These are phyloP conservation scores for Tiaroga cobitis DNA, from an alignment of 2,797 vertebrate genomes.

Conservation along the genomic window DNA sequence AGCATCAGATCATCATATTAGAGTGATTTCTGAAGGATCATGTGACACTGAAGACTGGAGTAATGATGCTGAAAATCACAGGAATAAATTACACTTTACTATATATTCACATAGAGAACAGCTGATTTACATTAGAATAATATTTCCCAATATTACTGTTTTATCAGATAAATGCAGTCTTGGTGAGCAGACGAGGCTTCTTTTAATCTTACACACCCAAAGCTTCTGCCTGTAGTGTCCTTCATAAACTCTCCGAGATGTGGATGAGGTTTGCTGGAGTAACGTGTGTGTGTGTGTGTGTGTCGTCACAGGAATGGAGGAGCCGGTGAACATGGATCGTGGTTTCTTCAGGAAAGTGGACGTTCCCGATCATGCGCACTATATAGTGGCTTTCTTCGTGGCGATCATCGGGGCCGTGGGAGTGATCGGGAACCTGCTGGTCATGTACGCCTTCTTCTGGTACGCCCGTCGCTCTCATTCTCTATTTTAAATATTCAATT, in stretches of 20 bases:
- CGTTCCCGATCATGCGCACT: slow-evolving; percentile 78
- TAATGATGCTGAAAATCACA: too few relatives aligned
- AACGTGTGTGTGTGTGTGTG: not conserved
- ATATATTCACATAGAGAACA: too few relatives aligned
- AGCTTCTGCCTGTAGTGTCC: not conserved
- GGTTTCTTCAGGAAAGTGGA: slow-evolving; percentile 78
- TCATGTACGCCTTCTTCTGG: slow-evolving; percentile 82
- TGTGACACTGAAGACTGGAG: too few relatives aligned
- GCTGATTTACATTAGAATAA: too few relatives aligned
- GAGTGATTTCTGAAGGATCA: too few relatives aligned
- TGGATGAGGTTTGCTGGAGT: not conserved
- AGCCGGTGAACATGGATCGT: slow-evolving; percentile 68
- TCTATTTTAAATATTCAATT: not conserved
- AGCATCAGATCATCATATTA: too few relatives aligned
- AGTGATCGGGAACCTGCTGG: slow-evolving; percentile 76
- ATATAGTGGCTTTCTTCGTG: slow-evolving; percentile 80
- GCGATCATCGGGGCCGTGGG: slow-evolving; percentile 78
- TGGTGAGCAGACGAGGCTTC: too few relatives aligned
- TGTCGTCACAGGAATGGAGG: slow-evolving; percentile 49
- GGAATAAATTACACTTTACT: too few relatives aligned
- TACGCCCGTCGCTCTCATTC: slow-evolving; percentile 57
- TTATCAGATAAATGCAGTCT: too few relatives aligned
- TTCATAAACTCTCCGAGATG: not conserved
- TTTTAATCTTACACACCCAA: too few relatives aligned
- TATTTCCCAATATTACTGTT: too few relatives aligned